These are phyloP conservation scores for Podarcis siculus DNA, from an alignment of 2,797 vertebrate species.

Conservation along the genomic window DNA sequence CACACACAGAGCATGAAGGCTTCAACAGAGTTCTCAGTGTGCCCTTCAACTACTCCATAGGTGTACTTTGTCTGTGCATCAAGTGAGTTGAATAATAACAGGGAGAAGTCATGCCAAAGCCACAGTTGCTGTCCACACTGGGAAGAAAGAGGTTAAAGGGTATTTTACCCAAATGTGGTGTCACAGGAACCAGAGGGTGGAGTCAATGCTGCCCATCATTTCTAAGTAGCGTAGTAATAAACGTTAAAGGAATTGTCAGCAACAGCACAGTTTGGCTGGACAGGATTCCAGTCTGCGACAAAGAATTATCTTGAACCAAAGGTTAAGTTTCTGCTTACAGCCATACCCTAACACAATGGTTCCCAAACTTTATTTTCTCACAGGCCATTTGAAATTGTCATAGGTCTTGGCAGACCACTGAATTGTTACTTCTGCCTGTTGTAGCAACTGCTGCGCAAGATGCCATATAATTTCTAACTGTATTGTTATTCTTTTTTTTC, in stretches of 20 bases:
- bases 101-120: neutral
- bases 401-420: too few species aligned
- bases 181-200: fast-evolving
- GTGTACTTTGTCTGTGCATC: neutral
- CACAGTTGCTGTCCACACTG: neutral
- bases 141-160: neutral
- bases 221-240: neutral
- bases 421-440: too few species aligned
- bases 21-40: neutral
- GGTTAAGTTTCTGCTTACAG: neutral
- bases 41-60: too few species aligned
- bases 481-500: too few species aligned
- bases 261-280: neutral
- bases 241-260: neutral
- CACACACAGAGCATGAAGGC: neutral
- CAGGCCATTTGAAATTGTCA: too few species aligned
- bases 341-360: too few species aligned
- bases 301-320: neutral
- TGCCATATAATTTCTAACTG: too few species aligned
- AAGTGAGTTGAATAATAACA: neutral
- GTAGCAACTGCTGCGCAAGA: too few species aligned
- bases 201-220: neutral
- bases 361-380: too few species aligned
- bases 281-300: fast-evolving
- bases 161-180: neutral